These are phyloP conservation scores for Caenorhabditis sp. DNA, from an alignment of 2,888 invertebrate species.

Conservation along the genomic window DNA sequence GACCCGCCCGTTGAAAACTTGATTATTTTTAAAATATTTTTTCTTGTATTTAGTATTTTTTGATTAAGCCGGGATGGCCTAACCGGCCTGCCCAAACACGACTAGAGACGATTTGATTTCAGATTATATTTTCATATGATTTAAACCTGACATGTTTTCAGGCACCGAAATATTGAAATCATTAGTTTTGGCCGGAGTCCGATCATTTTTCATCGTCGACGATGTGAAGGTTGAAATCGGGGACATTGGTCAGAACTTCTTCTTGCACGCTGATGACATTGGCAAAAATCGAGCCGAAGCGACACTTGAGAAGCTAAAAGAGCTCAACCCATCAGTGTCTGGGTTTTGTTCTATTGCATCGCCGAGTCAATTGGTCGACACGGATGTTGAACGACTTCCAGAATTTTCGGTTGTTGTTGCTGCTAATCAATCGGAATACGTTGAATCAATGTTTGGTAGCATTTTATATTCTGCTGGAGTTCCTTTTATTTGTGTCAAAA, in stretches of 20 bases:
- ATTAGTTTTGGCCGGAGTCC: conserved; percentile 85
- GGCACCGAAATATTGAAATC: conserved; percentile 90
- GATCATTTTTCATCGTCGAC: conserved; percentile 72
- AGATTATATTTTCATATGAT: too few relatives aligned
- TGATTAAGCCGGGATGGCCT: too few relatives aligned
- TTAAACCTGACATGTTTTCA: conserved; percentile 9
- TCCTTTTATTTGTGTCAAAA: conserved; percentile 71
- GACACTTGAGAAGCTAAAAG: conserved; percentile 51
- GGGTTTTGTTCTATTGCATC: conserved; percentile 35
- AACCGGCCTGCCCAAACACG: too few relatives aligned
- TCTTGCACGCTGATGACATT: conserved; percentile 83
- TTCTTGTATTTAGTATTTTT: too few relatives aligned
- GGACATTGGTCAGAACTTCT: conserved; percentile 80
- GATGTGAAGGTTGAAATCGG: conserved; percentile 55
- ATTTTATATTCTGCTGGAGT: conserved; percentile 52
- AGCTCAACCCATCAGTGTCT: conserved; percentile 62
- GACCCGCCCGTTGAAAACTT: too few relatives aligned
- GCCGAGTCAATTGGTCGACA: conserved; percentile 4
- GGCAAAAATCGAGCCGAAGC: conserved; percentile 75
- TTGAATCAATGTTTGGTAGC: conserved; percentile 42
- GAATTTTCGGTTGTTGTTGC: conserved; percentile 82
- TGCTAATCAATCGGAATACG: conserved; percentile 80
- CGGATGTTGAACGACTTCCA: conserved; percentile 9
- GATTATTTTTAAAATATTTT: too few relatives aligned
- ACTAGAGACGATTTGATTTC: neutral